Evolutionary conservation across 2,797 vertebrate genomes (phyloP).

Genomic region (Halcyon badia): DNA sequence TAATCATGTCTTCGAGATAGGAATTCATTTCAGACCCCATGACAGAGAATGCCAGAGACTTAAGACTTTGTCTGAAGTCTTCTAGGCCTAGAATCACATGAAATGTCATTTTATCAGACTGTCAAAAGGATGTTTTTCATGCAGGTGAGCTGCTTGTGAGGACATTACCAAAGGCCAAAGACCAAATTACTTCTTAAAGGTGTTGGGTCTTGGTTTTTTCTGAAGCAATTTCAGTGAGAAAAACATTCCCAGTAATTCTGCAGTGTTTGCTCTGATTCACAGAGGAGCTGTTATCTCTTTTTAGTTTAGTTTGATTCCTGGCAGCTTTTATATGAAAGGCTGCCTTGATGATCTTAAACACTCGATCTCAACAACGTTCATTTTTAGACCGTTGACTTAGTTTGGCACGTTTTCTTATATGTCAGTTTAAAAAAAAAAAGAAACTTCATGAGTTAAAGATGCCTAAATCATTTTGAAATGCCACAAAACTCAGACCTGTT

Average conservation of each 20-base stretch:
- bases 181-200: neutral
- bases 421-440: neutral
- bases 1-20: neutral
- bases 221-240: slow-evolving; percentile 1
- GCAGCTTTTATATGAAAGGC: slow-evolving; percentile 51
- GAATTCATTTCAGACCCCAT: neutral
- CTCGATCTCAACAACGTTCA: slow-evolving; percentile 52
- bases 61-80: neutral
- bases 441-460: neutral
- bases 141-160: neutral
- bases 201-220: neutral
- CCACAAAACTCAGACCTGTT: neutral
- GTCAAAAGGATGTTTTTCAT: neutral
- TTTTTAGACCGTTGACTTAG: slow-evolving; percentile 39
- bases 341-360: slow-evolving; percentile 42
- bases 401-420: slow-evolving; percentile 17
- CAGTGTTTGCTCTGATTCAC: slow-evolving; percentile 46
- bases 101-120: neutral
- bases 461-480: neutral
- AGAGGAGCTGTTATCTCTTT: slow-evolving; percentile 61
- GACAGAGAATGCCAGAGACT: neutral
- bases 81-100: neutral
- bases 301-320: slow-evolving; percentile 53
- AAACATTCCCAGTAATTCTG: slow-evolving; percentile 20
- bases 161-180: neutral